A percentile compares a stretch with the other conserved stretches of the same genome.
phyloP scores from a whole-genome alignment of 2,797 vertebrate genomes.

The Apogon hyalosoma region DNA sequence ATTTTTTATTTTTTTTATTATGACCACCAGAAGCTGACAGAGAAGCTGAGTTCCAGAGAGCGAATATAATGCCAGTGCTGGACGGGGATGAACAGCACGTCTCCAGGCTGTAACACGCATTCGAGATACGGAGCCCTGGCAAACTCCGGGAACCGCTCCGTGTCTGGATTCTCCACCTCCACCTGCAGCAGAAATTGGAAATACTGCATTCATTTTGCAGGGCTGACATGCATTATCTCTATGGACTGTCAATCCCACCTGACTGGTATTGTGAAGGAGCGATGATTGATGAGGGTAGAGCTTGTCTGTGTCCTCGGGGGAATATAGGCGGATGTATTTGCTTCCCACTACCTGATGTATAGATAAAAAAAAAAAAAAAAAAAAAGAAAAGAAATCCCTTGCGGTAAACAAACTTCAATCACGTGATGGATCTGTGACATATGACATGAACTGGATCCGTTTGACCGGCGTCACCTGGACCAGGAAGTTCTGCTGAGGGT shows the following conservation, averaged over 20 bases:
- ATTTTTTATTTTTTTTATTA: constrained; percentile 67
- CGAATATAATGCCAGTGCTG: constrained; percentile 94
- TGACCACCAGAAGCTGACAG: constrained; percentile 98
- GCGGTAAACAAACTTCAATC: constrained; percentile 35
- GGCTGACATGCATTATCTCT: constrained; percentile 31
- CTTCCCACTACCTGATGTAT: constrained; percentile 90
- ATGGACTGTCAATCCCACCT: constrained; percentile 83
- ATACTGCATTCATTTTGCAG: constrained; percentile 49
- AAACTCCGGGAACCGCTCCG: constrained; percentile 89
- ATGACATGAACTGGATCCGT: constrained; percentile 25
- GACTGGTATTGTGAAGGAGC: constrained; percentile 96
- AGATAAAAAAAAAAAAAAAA: constrained; percentile 1
- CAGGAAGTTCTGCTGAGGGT: constrained; percentile 97
- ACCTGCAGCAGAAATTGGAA: constrained; percentile 83
- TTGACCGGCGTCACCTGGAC: constrained; percentile 85
- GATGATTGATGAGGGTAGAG: constrained; percentile 93
- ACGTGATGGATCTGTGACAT: constrained; percentile 9
- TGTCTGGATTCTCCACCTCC: constrained; percentile 91
- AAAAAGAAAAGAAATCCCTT: constrained; percentile 5
- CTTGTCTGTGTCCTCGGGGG: constrained; percentile 87
- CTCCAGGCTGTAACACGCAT: constrained; percentile 90
- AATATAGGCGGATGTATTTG: constrained; percentile 93
- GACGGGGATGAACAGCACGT: constrained; percentile 93
- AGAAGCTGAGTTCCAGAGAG: constrained; percentile 94
- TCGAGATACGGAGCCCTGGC: constrained; percentile 85